A percentile compares a stretch with the other conserved stretches of the same genome.
Conservation (phyloP, 2,888 invertebrate genomes). For the Deilephila elpenor region DNA sequence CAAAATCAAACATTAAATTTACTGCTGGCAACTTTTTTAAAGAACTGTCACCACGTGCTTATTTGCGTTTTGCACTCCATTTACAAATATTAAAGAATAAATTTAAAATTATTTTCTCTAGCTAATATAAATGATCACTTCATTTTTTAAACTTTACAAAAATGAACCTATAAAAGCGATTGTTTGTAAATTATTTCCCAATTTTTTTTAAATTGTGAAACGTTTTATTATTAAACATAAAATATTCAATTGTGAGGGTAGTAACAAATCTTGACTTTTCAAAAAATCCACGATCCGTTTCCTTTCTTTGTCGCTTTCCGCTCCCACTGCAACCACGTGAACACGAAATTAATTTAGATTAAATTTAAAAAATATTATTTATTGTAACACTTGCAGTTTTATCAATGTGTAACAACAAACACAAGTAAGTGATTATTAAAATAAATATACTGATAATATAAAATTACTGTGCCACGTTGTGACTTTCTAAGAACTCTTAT, state of each 20-base stretch:
- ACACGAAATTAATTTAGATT: neutral
- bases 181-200: neutral
- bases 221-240: conserved; percentile 18
- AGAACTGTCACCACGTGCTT: conserved; percentile 8
- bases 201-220: too few relatives aligned
- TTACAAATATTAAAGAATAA: neutral
- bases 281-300: neutral
- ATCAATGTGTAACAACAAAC: conserved; percentile 14
- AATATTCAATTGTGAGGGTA: conserved; percentile 21
- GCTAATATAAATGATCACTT: neutral
- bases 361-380: neutral
- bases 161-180: neutral
- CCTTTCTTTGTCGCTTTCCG: conserved; percentile 17
- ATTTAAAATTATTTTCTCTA: neutral
- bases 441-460: neutral
- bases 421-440: conserved; percentile 6
- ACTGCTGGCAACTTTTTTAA: neutral
- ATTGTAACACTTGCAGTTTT: neutral
- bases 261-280: neutral
- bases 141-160: too few relatives aligned
- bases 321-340: conserved; percentile 19
- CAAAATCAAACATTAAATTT: too few relatives aligned
- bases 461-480: neutral
- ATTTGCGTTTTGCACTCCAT: neutral
- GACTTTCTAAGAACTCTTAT: neutral